Base-by-base conservation (phyloP, 2,888 invertebrate genomes). In the Tetranychus truncatus region DNA sequence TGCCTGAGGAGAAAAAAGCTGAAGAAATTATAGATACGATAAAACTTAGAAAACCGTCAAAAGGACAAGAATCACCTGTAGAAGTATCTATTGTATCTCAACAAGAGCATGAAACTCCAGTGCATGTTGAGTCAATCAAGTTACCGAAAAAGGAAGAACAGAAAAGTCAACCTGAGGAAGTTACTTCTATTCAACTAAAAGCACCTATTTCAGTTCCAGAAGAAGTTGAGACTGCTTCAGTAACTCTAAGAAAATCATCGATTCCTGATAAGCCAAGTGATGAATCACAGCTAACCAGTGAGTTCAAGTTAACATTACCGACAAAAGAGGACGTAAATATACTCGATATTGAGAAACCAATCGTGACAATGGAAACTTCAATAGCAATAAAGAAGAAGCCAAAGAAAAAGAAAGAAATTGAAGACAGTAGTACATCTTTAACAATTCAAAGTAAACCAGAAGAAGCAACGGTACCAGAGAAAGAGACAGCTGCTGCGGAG, bases 141-240 rank as follows among this genome's bases (percentile, higher is more conserved):
- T 7, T 20, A 9, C 66, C 66, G 20, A 20, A 66, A 11, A 20
- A 66, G 20, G 66, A 66, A 20, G 66, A 18, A 66, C 66, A 66
- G 20, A 66, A 20, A 72, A 72, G 45, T 66, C 44, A 75, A 9
- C 74, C 75, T 9, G 45, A 45, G 9, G 45, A 65, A 0, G 71
- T 74, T 2, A 72, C 66, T 4, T 55, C 74, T n/a, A 66, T 72
- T 45, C 74, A 76, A 8, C 75, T 72, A 66, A 76, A 76, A 65
- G 74, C 72, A 24, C 71, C 71, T 11, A 74, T 67, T 20, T 21
- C n/a, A 66, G 11, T 34, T 34, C 34, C 66, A 1, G 15, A 66
- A 66, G 66, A 66, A 20, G n/a, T 11, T 66, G 66, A 66, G 15
- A 66, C 66, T 11, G 18, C 66, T 20, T 66, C 66, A 20, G 6